Base-by-base conservation (phyloP, 2,888 invertebrate genomes). In the Phaedon cochleariae region DNA sequence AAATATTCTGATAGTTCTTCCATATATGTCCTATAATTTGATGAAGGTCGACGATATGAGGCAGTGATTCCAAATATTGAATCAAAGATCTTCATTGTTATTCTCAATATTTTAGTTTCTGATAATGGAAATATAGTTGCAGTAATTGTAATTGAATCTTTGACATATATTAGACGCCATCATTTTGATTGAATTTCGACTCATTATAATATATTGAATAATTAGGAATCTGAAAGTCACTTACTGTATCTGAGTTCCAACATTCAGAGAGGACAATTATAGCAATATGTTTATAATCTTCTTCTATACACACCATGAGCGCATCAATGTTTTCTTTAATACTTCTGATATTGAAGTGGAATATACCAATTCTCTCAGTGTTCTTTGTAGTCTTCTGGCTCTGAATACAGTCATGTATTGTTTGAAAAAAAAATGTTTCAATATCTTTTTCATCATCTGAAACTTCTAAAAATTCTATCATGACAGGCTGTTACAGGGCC, bases 161-260 rank as follows among this genome's bases (percentile, higher is more conserved):
- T 22, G 1, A 26, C n/a, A 51, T 51, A 51, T 4, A 51, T 51
- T 17, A 26, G 51, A 51, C 22, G 22, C 29, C 51, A 22, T 51
- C 51, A 51, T 51, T 51, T 51, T 51, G 51, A 51, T 51, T 51
- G 5, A 21, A 21, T 51, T 51, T 51, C 17, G 29, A 52, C 52
- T 52, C 52, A 52, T 52, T 17, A 52, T 52, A 52, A 52, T 9
- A 52, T 15, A 52, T 21, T 22, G 52, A n/a, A 52, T 52, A 29
- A 29, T 52, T 52, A 29, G 52, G 52, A 7, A 52, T 52, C 31
- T 52, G 52, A 51, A 51, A 51, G 15, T 51, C 26, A 51, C 22
- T 29, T 29, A 29, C 29, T 7, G 29, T 7, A 29, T 29, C 29
- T 29, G 7, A 4, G 51, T 22, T 51, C 26, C 51, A 51, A 21